Evolutionary conservation across 2,113 vertebrate genomes (phyloP), one percentile per base, ranked within the genome.

Genomic region (Panthera tigris): DNA sequence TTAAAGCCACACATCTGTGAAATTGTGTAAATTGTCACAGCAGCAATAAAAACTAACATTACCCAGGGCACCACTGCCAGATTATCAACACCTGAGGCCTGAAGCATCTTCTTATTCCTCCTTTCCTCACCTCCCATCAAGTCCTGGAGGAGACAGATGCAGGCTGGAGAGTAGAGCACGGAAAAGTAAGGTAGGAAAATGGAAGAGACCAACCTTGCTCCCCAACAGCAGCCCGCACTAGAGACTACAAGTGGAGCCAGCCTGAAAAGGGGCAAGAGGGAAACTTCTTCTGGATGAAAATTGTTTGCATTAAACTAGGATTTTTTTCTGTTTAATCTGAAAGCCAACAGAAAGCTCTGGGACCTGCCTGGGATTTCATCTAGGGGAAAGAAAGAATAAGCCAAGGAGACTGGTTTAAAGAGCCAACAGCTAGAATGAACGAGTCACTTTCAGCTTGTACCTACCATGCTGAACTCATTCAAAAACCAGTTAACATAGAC

Each of bases 191-290:
- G 15, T 31, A 6, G 6, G 29, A 18, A 13, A 55, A 69, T 1
- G 29, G 23, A 66, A 48, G 41, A 61, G 23, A 25, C 29, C 39
- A 91, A 29, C 3, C n/a, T 33, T 11, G 21, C 1, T 66, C 33
- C 57, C 31, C 16, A 82, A n/a, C 4, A 50, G 39, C 3, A 9
- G 7, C 15, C 4, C 3, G 4, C 1, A 8, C 4, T 10, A 0
- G 9, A 92, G 65, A 55, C 33, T 41, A 23, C 10, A 78, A 78
- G 16, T 1, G 0, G 3, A 84, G 1, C 27, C 74, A 33, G 31
- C 21, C 78, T 80, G 2, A 23, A 83, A 78, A 15, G 2, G 1
- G 8, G 21, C 74, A 89, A 73, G 5, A 5, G 15, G 80, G 23
- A 57, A 12, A 36, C 63, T 74, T 55, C 61, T 18, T 41, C 33